Conservation (phyloP, 2,888 invertebrate species). For the Ctena decussata region DNA sequence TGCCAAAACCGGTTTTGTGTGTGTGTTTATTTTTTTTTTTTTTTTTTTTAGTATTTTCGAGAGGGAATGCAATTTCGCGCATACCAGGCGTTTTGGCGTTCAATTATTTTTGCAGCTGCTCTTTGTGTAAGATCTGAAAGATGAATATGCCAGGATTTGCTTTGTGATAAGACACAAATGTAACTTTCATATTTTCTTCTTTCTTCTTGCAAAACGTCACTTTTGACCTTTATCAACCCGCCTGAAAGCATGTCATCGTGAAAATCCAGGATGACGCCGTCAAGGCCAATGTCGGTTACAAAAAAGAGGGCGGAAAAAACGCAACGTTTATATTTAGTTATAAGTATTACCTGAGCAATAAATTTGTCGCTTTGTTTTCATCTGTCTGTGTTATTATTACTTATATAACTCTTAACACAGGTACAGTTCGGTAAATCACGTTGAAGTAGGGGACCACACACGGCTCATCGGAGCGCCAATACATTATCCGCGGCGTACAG, state of each 20-base stretch:
- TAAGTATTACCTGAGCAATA: background rate
- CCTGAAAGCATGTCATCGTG: background rate
- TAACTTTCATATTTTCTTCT: background rate
- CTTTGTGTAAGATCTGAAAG: too few species aligned
- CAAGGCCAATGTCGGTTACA: background rate
- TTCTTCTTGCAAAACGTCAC: background rate
- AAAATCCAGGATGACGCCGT: background rate
- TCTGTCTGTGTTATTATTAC: slow-evolving; percentile 5
- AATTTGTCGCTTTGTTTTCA: slow-evolving; percentile 12
- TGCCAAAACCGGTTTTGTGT: too few species aligned
- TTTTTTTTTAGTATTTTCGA: too few species aligned
- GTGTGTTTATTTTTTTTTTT: too few species aligned
- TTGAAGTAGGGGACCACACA: slow-evolving; percentile 37
- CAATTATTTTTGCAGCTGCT: too few species aligned
- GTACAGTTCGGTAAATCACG: slow-evolving; percentile 22
- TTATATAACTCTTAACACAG: slow-evolving; percentile 10
- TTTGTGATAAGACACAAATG: too few species aligned
- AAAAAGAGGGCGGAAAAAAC: background rate
- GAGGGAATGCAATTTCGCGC: too few species aligned
- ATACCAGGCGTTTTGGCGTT: too few species aligned
- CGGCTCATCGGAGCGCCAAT: slow-evolving; percentile 20
- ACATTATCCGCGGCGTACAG: slow-evolving; percentile 41
- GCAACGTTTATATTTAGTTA: background rate
- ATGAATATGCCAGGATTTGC: too few species aligned
- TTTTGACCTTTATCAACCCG: background rate